Evolutionary conservation across 2,113 vertebrate species (phyloP), one percentile per base, ranked within the genome.

Genomic region (Oenanthe melanoleuca): DNA sequence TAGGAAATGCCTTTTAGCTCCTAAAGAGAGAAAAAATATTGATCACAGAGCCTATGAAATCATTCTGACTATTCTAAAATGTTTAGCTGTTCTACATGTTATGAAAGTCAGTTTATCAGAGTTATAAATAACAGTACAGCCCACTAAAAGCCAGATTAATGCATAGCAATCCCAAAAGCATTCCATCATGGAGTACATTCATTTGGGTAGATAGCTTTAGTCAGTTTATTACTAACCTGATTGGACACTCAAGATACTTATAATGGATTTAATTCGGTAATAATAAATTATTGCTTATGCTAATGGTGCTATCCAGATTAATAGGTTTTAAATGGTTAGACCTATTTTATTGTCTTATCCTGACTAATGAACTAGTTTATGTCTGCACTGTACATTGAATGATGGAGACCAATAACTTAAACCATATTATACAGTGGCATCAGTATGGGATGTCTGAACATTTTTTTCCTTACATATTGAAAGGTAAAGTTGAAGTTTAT

Each of bases 401-500:
- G 47, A 74, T 49, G 49, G 56, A 57, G 34, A 50, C 34, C 37
- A 86, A 56, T 50, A 42, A 60, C 69, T 89, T 79, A 45, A 79
- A 57, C 23, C 28, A 2, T 55, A 61, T 82, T 69, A 71, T 83
- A 77, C 37, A 45, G 26, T 63, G 50, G 31, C 70, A 40, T 42
- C 45, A 74, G 25, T 93, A 88, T 59, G 40, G 74, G 77, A 38
- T 59, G 81, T 72, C 80, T 88, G 59, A 96, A 34, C 69, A 37
- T 12, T 34, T 87, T 61, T 84, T 94, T 91, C 52, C 34, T n/a
- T 74, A 25, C n/a, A 63, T 6, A 14, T 69, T 88, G 63, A 94
- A 95, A 89, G 72, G 55, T 93, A 60, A 95, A 91, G 38, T 38
- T 93, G 86, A 97, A 96, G 95, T 95, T 95, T 91, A 72, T 93